A percentile compares a stretch with the other conserved stretches of the same genome.
Conservation (phyloP, 2,797 vertebrate genomes). For the Fringilla coelebs region DNA sequence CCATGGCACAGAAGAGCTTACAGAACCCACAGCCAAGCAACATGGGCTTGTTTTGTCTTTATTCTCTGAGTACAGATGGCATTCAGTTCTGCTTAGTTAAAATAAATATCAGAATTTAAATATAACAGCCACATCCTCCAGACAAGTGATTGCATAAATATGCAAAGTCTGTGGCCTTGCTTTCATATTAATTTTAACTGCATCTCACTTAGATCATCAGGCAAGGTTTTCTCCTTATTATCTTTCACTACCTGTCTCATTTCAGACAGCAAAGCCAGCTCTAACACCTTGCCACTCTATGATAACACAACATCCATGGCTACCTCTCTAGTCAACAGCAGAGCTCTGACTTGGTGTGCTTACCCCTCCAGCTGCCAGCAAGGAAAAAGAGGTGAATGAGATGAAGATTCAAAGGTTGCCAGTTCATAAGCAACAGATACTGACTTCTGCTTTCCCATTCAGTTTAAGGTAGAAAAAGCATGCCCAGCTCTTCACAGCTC, state of each 20-base stretch:
- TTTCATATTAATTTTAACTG: not conserved
- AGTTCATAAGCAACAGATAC: not conserved
- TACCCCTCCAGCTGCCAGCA: not conserved
- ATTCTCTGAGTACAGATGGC: slow-evolving; percentile 22
- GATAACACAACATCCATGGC: not conserved
- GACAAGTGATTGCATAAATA: slow-evolving; percentile 42
- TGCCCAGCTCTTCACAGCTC: not conserved
- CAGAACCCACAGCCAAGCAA: not conserved
- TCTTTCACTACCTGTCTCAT: not conserved
- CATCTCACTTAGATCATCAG: not conserved
- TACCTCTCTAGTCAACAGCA: not conserved
- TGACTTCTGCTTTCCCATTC: not conserved
- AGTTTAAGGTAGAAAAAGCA: not conserved
- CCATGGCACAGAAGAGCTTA: not conserved
- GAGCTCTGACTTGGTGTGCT: not conserved
- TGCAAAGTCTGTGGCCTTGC: not conserved
- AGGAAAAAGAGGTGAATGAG: not conserved
- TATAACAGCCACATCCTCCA: slow-evolving; percentile 23
- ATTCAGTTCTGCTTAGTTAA: slow-evolving; percentile 27
- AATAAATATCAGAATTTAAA: slow-evolving; percentile 44
- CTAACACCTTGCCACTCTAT: not conserved
- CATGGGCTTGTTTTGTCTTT: slow-evolving; percentile 19
- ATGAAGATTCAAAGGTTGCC: not conserved
- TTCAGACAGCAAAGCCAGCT: not conserved
- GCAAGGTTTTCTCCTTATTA: not conserved